These are phyloP conservation scores for Brotula barbata DNA, from an alignment of 2,797 vertebrate genomes.

Conservation along the genomic window DNA sequence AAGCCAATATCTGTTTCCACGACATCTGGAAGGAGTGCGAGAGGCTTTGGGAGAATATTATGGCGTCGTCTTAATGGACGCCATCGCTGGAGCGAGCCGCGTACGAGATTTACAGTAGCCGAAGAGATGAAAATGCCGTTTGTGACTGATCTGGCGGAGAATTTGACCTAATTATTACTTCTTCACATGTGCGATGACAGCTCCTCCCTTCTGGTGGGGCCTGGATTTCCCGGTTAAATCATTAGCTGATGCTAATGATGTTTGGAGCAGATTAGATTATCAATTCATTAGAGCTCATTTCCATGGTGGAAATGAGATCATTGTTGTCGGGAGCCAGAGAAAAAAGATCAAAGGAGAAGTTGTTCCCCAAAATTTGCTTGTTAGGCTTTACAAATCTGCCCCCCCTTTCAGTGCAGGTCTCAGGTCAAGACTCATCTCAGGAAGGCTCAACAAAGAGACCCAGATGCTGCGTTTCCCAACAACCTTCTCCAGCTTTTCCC, in stretches of 20 bases:
- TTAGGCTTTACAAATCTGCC: not conserved
- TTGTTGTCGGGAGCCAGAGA: conserved; percentile 5
- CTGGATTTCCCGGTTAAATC: conserved; percentile 31
- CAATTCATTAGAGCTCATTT: conserved; percentile 38
- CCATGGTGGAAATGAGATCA: conserved; percentile 5
- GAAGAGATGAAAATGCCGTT: conserved; percentile 30
- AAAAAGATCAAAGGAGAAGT: conserved; percentile 35
- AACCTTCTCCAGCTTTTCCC: too few relatives aligned
- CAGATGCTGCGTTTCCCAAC: too few relatives aligned
- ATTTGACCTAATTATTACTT: conserved; percentile 54
- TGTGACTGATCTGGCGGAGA: conserved; percentile 41
- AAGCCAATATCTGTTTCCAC: conserved; percentile 50
- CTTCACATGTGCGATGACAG: conserved; percentile 27
- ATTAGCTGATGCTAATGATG: conserved; percentile 46
- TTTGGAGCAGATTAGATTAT: conserved; percentile 37
- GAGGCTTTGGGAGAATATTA: conserved; percentile 55
- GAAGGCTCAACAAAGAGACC: too few relatives aligned
- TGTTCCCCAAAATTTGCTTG: conserved; percentile 26
- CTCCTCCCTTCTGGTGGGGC: not conserved
- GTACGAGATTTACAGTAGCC: conserved; percentile 57
- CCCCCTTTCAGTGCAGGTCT: too few relatives aligned
- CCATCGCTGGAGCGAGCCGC: conserved; percentile 63
- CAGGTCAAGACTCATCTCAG: too few relatives aligned
- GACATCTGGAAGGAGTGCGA: conserved; percentile 34
- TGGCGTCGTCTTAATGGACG: conserved; percentile 51